Evolutionary conservation across 2,797 vertebrate genomes (phyloP).

Genomic region (Gadopsis marmoratus): DNA sequence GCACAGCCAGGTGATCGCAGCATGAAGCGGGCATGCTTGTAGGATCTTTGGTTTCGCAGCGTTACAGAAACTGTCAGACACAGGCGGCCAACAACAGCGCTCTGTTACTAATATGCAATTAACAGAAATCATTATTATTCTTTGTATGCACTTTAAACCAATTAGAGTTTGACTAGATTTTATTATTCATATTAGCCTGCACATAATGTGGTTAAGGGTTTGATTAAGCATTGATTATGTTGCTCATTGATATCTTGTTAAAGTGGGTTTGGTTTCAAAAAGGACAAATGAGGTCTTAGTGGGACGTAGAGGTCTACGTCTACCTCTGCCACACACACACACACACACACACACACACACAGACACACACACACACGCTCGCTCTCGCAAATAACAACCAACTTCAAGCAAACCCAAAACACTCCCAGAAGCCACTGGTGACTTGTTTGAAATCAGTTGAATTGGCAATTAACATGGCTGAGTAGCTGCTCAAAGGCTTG

Average conservation of each 20-base stretch:
- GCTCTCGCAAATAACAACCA: background rate
- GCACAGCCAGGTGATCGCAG: background rate
- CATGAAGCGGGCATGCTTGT: background rate
- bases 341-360: slow-evolving; percentile 15
- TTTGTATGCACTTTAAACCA: slow-evolving; percentile 32
- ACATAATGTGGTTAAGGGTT: slow-evolving; percentile 64
- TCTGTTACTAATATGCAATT: slow-evolving; percentile 33
- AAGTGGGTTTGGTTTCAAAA: slow-evolving; percentile 34
- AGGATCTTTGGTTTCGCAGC: background rate
- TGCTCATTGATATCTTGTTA: slow-evolving; percentile 38
- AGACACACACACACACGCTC: slow-evolving; percentile 19
- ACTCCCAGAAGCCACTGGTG: slow-evolving; percentile 35
- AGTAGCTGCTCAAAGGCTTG: slow-evolving; percentile 46
- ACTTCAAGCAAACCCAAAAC: slow-evolving; percentile 32
- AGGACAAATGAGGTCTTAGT: slow-evolving; percentile 31
- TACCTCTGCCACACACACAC: background rate
- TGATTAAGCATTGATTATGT: slow-evolving; percentile 61
- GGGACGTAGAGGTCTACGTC: too few species aligned
- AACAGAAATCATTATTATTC: slow-evolving; percentile 49
- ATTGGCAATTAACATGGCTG: slow-evolving; percentile 54
- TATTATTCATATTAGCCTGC: slow-evolving; percentile 58
- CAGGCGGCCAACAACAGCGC: background rate
- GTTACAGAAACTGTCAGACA: background rate
- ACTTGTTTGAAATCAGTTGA: slow-evolving; percentile 54
- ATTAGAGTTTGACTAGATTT: slow-evolving; percentile 49